Conservation (phyloP, 2,113 vertebrate genomes). For the Osmerus eperlanus region DNA sequence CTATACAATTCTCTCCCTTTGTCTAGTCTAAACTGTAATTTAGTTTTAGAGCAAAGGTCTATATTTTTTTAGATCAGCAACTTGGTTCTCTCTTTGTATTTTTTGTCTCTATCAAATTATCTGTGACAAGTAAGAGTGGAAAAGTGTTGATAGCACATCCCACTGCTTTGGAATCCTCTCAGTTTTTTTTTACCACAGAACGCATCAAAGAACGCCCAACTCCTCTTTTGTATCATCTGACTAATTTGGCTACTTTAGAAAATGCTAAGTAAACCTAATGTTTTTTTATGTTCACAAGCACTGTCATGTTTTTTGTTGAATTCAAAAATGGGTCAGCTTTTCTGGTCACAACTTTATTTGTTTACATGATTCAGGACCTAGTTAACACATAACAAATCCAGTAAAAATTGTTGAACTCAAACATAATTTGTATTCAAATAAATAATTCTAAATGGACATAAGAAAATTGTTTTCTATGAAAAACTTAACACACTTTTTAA, state of each 20-base stretch:
- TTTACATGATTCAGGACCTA: slow-evolving; percentile 29
- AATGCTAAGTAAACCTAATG: slow-evolving; percentile 34
- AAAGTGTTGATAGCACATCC: slow-evolving; percentile 40
- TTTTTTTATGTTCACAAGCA: slow-evolving; percentile 30
- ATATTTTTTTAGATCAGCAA: not conserved
- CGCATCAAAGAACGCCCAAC: slow-evolving; percentile 58
- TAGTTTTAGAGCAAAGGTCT: not conserved
- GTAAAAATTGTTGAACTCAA: slow-evolving; percentile 56
- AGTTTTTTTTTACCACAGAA: slow-evolving; percentile 52
- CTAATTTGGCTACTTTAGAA: slow-evolving; percentile 59
- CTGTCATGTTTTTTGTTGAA: slow-evolving; percentile 33
- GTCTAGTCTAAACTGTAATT: not conserved
- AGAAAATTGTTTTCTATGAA: slow-evolving; percentile 48
- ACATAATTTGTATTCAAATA: slow-evolving; percentile 32
- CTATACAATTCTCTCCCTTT: not conserved
- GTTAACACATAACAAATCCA: slow-evolving; percentile 13
- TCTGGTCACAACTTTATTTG: slow-evolving; percentile 15
- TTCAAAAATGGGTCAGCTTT: slow-evolving; percentile 31
- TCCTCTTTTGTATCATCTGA: slow-evolving; percentile 54
- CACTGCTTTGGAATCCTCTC: slow-evolving; percentile 49
- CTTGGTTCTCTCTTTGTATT: not conserved
- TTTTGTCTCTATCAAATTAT: slow-evolving; percentile 32
- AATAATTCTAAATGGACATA: not conserved
- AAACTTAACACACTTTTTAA: not conserved
- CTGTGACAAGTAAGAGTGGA: slow-evolving; percentile 37